Percentiles rank a stretch among this genome's conserved stretches.
phyloP scores from a whole-genome alignment of 2,113 vertebrate species.

The Mustela lutreola region DNA sequence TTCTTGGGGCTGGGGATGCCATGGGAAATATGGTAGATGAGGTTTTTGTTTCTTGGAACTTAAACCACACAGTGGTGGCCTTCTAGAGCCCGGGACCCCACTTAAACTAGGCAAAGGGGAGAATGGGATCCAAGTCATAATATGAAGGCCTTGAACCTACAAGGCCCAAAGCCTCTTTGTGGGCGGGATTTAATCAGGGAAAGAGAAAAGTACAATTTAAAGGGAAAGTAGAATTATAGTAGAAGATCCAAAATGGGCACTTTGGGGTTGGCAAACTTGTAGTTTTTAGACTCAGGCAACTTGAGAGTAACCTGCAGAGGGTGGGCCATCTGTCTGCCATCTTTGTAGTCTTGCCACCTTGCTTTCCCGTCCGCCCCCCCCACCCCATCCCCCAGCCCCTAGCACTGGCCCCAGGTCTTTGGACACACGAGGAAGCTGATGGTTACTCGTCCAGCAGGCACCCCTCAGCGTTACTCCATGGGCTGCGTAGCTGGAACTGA shows the following conservation, averaged over 20 bases:
- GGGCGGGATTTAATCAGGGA: background rate
- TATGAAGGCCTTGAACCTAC: background rate
- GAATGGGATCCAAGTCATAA: background rate
- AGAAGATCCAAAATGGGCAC: background rate
- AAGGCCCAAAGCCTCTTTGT: background rate
- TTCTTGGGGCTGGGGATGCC: background rate
- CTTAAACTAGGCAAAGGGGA: background rate
- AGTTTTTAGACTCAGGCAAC: background rate
- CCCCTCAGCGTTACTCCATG: fast-evolving
- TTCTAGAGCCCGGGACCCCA: background rate
- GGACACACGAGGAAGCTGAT: background rate
- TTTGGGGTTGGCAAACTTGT: background rate
- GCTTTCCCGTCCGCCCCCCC: background rate
- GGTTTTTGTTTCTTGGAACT: background rate
- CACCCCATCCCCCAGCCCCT: background rate
- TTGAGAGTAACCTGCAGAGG: background rate
- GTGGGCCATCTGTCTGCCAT: background rate
- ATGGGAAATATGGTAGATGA: fast-evolving
- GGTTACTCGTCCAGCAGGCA: fast-evolving
- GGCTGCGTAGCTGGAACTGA: fast-evolving
- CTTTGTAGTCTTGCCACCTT: background rate
- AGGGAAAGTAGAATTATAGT: background rate
- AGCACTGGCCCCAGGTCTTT: background rate
- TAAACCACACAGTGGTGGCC: background rate
- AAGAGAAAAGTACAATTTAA: background rate